These are phyloP conservation scores for Pristionchus maxplancki DNA, from an alignment of 2,888 invertebrate genomes.

Conservation along the genomic window DNA sequence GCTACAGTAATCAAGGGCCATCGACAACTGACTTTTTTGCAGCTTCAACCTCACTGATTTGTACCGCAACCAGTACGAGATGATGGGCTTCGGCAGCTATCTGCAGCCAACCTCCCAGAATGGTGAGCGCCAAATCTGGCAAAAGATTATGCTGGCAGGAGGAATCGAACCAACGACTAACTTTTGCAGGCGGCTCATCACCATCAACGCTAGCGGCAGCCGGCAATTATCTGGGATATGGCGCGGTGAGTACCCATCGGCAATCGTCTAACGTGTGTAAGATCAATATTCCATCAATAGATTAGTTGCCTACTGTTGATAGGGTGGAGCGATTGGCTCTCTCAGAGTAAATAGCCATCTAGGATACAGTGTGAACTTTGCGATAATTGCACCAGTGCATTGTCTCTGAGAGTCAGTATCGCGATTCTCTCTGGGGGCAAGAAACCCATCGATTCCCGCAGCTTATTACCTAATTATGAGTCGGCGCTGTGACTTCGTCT, in stretches of 20 bases:
- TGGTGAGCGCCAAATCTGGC: background rate
- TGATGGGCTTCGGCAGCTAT: background rate
- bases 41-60: constrained; percentile 19
- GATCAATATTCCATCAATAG: background rate
- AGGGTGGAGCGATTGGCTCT: too few species aligned
- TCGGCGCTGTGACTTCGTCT: background rate
- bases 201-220: background rate
- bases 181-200: background rate
- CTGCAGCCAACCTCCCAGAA: background rate
- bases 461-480: constrained; percentile 43
- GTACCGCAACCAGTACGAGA: constrained; percentile 32
- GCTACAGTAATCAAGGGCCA: background rate
- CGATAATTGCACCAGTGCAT: too few species aligned
- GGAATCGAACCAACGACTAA: background rate
- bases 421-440: background rate
- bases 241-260: background rate
- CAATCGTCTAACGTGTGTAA: too few species aligned
- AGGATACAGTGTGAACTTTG: too few species aligned
- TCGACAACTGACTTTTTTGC: background rate
- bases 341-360: too few species aligned
- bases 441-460: background rate
- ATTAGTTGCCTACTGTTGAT: too few species aligned
- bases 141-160: background rate
- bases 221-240: constrained; percentile 9
- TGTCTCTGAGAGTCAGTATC: too few species aligned